These are phyloP conservation scores for Eurosta solidaginis DNA, from an alignment of 1,140 invertebrate species.

Conservation along the genomic window DNA sequence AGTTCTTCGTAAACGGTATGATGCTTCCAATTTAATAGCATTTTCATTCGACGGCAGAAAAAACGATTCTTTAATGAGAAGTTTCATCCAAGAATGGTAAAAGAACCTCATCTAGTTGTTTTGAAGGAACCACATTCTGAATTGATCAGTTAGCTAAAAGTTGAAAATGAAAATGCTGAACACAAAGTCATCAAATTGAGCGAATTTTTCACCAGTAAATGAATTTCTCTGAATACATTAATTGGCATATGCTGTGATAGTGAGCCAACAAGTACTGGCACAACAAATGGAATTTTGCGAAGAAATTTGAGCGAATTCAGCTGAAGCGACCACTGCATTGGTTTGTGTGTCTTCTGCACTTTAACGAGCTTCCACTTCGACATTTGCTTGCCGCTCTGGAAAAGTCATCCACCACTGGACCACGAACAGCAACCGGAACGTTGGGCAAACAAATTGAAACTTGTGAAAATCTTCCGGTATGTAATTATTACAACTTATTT, in stretches of 20 bases:
- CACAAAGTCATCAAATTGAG: too few species aligned
- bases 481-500: too few species aligned
- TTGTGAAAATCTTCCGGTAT: conserved; percentile 4
- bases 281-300: not conserved
- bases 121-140: conserved; percentile 22
- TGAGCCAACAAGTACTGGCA: too few species aligned
- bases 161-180: too few species aligned
- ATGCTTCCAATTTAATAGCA: conserved; percentile 17
- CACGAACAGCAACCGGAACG: not conserved
- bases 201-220: too few species aligned
- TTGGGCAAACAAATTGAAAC: too few species aligned
- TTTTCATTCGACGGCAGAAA: too few species aligned
- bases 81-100: not conserved
- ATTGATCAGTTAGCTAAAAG: not conserved
- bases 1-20: conserved; percentile 1
- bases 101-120: not conserved
- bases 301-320: not conserved
- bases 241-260: conserved; percentile 28
- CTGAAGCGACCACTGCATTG: conserved; percentile 27
- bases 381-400: not conserved
- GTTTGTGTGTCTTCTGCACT: too few species aligned
- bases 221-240: not conserved
- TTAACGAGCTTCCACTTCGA: not conserved
- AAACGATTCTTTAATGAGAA: not conserved
- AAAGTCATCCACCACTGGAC: not conserved